Evolutionary conservation across 2,113 vertebrate species (phyloP), one percentile per base, ranked within the genome.

Genomic region (Phocoena sinus): DNA sequence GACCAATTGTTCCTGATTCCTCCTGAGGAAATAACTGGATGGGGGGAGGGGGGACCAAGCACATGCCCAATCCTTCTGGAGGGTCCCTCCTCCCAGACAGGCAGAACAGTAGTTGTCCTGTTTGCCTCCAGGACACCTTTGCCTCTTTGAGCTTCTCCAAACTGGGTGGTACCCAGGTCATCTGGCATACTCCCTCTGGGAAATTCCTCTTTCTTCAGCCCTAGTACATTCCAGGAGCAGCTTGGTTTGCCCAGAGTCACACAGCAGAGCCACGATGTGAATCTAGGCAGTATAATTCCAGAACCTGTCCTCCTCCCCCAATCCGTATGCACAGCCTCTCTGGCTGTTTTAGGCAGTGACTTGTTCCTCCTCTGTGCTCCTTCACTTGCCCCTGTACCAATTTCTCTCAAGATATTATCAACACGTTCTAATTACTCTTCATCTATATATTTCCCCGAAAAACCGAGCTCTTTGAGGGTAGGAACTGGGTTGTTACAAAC

Each of bases 381-480:
- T 26, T 96, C 68, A 79, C 26, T 28, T 94, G 36, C 3, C 47
- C 62, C 47, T 94, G 8, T 58, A 91, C 28, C 11, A 84, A 17
- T 71, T 81, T 71, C 4, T 82, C 33, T 94, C 8, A 70, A 96
- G 76, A 94, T 50, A 95, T 85, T 95, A 83, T 71, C 26, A 82
- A 76, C 26, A 73, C 41, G 33, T 80, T 60, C 73, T 63, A 73
- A 84, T 47, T 87, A 21, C 31, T 80, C 11, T 67, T 87, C n/a
- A 63, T 12, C 28, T 62, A n/a, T 26, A 10, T 50, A 41, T 87
- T 76, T 70, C 36, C 23, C 47, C 84, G 33, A 21, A 80, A 89
- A 71, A 47, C 11, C 3, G 18, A 89, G 33, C 73, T 97, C 56
- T 94, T n/a, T 31, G 31, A 62, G 25, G 18, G 14, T 87, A 91